Evolutionary conservation across 2,888 invertebrate genomes (phyloP), one percentile per base, ranked within the genome.

Genomic region (Aphidius colemani): DNA sequence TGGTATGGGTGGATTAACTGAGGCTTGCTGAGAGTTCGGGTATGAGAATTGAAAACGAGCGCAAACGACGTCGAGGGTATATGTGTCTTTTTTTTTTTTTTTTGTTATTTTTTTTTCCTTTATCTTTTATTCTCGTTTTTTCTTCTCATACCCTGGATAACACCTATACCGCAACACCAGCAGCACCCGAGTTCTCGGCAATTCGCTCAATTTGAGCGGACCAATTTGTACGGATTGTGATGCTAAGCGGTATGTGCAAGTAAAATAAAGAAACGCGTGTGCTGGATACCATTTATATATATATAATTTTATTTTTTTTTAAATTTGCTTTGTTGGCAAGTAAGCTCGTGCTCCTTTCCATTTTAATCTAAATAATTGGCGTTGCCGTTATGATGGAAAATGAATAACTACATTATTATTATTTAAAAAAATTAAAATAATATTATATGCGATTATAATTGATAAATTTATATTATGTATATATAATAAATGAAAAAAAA

Each of bases 141-240:
- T 30, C 5, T 30, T 30, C 30, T 30, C 30, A 30, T 30, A 30
- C 30, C 30, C 3, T 30, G 30, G 30, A 30, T 30, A 30, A 30
- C 30, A 30, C 30, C 30, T 30, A 30, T 5, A 30, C 30, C 30
- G 5, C 30, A 30, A 45, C 60, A 56, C 30, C 48, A 44, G 50
- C 11, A 18, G 46, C 45, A 56, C 40, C 48, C 11, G 55, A 56
- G 67, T 66, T 65, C 61, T 57, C 60, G 68, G 69, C 72, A 74
- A 74, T 74, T 74, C 72, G 72, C 72, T 72, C 72, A 75, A 75
- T 74, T 75, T 75, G 73, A 74, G 72, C 74, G 71, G 68, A 68
- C 73, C 77, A 77, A 77, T 76, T 77, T 76, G 76, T 70, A 66
- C 68, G 74, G 75, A 77, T 77, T 77, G 77, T 77, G 72, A 76